These are phyloP conservation scores for Spea bombifrons DNA, from an alignment of 2,113 vertebrate species.

Conservation along the genomic window DNA sequence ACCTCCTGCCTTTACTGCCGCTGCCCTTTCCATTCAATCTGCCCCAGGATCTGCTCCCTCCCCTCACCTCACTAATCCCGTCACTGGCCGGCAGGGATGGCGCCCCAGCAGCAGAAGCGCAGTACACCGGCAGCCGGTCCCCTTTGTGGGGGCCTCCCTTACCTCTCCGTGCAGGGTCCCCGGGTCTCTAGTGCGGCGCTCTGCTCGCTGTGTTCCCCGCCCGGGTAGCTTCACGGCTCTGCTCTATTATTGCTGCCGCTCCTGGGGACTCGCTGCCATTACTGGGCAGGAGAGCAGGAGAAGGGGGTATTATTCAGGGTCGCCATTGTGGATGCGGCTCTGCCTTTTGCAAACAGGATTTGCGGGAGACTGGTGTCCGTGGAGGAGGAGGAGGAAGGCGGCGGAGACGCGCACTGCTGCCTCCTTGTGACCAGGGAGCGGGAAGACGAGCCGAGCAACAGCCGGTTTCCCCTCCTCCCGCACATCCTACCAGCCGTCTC, in stretches of 20 bases:
- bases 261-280: background rate
- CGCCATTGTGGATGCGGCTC: conserved; percentile 33
- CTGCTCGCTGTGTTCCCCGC: background rate
- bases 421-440: conserved; percentile 42
- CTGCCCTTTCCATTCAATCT: background rate
- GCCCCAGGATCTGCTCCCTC: background rate
- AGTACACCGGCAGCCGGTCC: background rate
- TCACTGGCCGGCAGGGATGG: background rate
- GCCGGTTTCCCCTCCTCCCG: conserved; percentile 36
- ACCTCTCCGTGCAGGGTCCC: conserved; percentile 11
- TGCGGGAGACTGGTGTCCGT: conserved; percentile 10
- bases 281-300: background rate
- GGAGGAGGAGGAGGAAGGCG: conserved; percentile 29
- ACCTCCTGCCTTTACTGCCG: too few relatives aligned
- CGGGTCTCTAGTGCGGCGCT: background rate
- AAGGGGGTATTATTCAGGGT: conserved; percentile 9
- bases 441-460: conserved; percentile 33
- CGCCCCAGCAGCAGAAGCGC: background rate
- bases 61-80: background rate
- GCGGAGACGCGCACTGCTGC: conserved; percentile 31
- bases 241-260: background rate
- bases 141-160: conserved; percentile 10
- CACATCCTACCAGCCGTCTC: conserved; percentile 27
- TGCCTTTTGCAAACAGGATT: conserved; percentile 34
- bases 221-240: background rate